Evolutionary conservation across 2,888 invertebrate species (phyloP).

Genomic region (Silvanus unidentatus): DNA sequence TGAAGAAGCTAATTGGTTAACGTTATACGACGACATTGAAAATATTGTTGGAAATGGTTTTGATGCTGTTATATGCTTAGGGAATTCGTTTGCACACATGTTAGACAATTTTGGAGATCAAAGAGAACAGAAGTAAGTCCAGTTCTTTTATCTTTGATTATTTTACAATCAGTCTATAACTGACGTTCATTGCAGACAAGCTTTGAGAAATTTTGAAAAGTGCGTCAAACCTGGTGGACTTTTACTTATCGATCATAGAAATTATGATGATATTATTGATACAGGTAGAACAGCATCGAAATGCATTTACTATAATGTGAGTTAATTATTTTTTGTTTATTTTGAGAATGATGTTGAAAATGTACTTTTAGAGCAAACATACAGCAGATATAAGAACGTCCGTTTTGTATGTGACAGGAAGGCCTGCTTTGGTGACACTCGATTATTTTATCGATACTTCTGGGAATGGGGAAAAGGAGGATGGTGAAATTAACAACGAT

Average conservation of each 20-base stretch:
- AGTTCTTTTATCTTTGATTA: conserved; percentile 4
- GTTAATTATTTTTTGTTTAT: conserved; percentile 34
- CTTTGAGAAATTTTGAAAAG: conserved; percentile 71
- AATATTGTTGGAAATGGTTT: conserved; percentile 61
- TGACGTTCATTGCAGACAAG: conserved; percentile 48
- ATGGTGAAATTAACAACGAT: conserved; percentile 26
- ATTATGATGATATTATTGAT: conserved; percentile 77
- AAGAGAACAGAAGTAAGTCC: conserved; percentile 63
- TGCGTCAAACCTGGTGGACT: conserved; percentile 82
- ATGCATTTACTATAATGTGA: conserved; percentile 85
- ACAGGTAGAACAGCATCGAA: conserved; percentile 72
- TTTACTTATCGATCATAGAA: conserved; percentile 77
- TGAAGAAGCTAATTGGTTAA: conserved; percentile 88
- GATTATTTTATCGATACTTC: conserved; percentile 72
- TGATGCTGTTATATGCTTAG: conserved; percentile 84
- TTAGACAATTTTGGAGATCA: conserved; percentile 75
- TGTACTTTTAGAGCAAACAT: conserved; percentile 48
- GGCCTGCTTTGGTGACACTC: conserved; percentile 70
- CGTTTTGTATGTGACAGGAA: conserved; percentile 71
- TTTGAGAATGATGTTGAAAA: conserved; percentile 47
- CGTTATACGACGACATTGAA: conserved; percentile 67
- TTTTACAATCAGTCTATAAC: background rate
- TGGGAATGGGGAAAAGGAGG: conserved; percentile 18
- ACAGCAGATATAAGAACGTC: conserved; percentile 81
- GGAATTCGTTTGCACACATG: conserved; percentile 88